Evolutionary conservation across 2,888 invertebrate genomes (phyloP).

Genomic region (Chloromyia formosa): DNA sequence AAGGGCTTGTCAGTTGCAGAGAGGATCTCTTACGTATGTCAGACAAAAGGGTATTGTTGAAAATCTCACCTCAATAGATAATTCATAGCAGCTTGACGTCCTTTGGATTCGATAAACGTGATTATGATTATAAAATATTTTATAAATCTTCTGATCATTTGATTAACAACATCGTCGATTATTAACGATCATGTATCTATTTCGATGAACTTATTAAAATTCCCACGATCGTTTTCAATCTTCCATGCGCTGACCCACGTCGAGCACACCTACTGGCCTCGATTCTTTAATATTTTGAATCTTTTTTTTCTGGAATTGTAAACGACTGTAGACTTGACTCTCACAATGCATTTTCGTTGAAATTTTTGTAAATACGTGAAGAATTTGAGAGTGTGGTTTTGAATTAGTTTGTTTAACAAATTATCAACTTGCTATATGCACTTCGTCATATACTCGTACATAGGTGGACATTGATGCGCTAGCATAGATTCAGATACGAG

Average conservation of each 20-base stretch:
- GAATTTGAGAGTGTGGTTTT: background rate
- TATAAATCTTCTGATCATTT: background rate
- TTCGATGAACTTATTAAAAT: background rate
- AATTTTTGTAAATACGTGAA: too few relatives aligned
- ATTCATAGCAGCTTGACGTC: background rate
- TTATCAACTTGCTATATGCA: background rate
- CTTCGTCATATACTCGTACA: too few relatives aligned
- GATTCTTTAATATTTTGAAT: background rate
- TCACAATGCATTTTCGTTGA: background rate
- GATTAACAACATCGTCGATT: background rate
- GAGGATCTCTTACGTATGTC: background rate
- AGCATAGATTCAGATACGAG: background rate
- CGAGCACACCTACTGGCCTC: background rate
- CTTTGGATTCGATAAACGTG: slow-evolving; percentile 15
- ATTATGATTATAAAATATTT: slow-evolving; percentile 23
- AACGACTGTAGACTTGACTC: background rate
- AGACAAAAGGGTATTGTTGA: background rate
- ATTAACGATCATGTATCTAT: background rate
- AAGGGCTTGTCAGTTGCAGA: background rate
- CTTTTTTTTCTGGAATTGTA: background rate
- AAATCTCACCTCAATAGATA: background rate
- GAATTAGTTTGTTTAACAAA: background rate
- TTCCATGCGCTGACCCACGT: background rate
- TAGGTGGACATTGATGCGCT: background rate
- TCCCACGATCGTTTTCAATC: slow-evolving; percentile 15